phyloP scores from a whole-genome alignment of 2,797 vertebrate genomes.

The Ara ararauna region DNA sequence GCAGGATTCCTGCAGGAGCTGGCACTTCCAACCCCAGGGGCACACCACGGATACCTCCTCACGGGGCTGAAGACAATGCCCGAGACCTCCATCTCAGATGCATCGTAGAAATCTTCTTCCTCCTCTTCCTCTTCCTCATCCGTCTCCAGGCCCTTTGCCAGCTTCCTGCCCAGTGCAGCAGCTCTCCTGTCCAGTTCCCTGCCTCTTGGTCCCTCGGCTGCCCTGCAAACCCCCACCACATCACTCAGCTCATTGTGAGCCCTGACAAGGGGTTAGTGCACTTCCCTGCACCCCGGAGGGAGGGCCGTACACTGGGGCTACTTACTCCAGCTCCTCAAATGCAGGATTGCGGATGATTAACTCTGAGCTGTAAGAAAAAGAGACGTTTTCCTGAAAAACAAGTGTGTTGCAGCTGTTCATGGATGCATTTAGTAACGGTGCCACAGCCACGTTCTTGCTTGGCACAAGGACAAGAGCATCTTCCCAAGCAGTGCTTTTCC shows the following conservation, averaged over 20 bases:
- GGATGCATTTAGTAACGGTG: not conserved
- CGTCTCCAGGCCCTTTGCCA: slow-evolving; percentile 79
- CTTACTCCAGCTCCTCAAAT: slow-evolving; percentile 84
- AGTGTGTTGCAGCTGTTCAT: rapidly evolving
- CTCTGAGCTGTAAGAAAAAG: slow-evolving; percentile 75
- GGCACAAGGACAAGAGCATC: not conserved
- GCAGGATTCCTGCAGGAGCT: not conserved
- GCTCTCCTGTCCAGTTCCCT: slow-evolving; percentile 81
- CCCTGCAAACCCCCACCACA: not conserved
- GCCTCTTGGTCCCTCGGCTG: not conserved
- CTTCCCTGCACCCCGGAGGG: not conserved
- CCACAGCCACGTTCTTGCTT: not conserved
- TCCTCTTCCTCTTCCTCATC: slow-evolving; percentile 79
- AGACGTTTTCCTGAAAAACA: not conserved
- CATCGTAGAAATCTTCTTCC: slow-evolving; percentile 80
- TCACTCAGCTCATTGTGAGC: not conserved
- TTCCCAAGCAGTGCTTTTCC: not conserved
- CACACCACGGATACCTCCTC: slow-evolving; percentile 78
- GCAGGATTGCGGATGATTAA: slow-evolving; percentile 84
- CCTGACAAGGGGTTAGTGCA: rapidly evolving
- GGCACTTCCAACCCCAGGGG: not conserved
- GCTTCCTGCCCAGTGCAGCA: slow-evolving; percentile 80
- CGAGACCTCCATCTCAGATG: slow-evolving; percentile 81
- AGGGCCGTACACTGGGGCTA: not conserved
- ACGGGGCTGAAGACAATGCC: slow-evolving; percentile 87